phyloP scores from a whole-genome alignment of 1,140 invertebrate species.

The Thaumatotibia leucotreta region DNA sequence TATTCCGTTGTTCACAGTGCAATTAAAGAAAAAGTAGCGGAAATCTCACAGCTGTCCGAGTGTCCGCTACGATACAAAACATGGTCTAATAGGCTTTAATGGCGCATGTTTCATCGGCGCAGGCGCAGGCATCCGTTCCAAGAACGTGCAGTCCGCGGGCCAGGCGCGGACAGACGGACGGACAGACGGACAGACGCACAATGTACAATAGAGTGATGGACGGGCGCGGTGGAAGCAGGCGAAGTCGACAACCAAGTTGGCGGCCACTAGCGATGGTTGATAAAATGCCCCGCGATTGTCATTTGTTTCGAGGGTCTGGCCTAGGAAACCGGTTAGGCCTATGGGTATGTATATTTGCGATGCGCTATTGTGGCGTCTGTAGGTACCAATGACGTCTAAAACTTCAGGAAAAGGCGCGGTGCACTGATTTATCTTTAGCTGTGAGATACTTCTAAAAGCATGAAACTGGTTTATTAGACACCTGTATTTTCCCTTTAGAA shows the following conservation, averaged over 20 bases:
- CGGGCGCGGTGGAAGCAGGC: neutral
- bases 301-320: neutral
- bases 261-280: neutral
- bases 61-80: conserved; percentile 4
- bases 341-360: neutral
- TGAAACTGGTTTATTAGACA: neutral
- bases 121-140: conserved; percentile 36
- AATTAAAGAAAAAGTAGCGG: conserved; percentile 12
- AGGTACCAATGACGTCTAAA: neutral
- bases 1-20: neutral
- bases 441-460: neutral
- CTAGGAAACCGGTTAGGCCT: neutral
- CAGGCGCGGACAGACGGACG: neutral
- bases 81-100: conserved; percentile 15
- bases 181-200: conserved; percentile 28
- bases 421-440: neutral
- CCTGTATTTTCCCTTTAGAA: neutral
- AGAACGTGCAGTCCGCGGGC: conserved; percentile 19
- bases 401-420: neutral
- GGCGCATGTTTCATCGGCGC: conserved; percentile 3
- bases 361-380: neutral
- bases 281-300: neutral
- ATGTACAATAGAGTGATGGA: conserved; percentile 14
- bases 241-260: neutral
- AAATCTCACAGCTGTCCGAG: conserved; percentile 5